Evolutionary conservation across 2,113 vertebrate species (phyloP).

Genomic region (Turdus rufiventris): DNA sequence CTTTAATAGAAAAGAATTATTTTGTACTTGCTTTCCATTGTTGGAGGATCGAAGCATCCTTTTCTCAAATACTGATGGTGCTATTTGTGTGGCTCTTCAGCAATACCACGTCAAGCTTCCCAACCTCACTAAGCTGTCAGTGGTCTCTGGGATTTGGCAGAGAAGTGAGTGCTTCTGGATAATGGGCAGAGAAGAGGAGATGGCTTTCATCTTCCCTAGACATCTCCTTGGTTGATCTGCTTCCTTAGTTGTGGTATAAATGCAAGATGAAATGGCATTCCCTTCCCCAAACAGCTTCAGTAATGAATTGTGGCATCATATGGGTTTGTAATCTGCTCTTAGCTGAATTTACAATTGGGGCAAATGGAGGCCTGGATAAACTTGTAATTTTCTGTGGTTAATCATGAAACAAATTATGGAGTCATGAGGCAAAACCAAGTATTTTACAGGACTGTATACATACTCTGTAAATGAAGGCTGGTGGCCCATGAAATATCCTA

Average conservation of each 20-base stretch:
- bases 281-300: not conserved
- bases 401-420: not conserved
- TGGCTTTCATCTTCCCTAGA: not conserved
- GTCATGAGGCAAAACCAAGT: accelerated
- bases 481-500: not conserved
- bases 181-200: not conserved
- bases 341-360: not conserved
- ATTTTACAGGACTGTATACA: not conserved
- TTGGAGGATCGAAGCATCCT: not conserved
- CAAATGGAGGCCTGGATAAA: not conserved
- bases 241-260: not conserved
- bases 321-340: not conserved
- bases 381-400: not conserved
- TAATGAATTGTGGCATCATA: not conserved
- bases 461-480: not conserved
- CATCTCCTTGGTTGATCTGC: not conserved
- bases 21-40: not conserved
- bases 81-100: not conserved
- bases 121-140: not conserved
- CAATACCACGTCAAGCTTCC: not conserved
- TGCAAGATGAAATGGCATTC: not conserved
- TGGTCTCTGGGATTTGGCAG: not conserved
- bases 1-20: not conserved
- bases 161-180: not conserved
- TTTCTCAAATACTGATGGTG: not conserved